Percentiles rank a stretch among this genome's conserved stretches.
These are phyloP conservation scores for Lycocorax pyrrhopterus DNA, from an alignment of 2,113 vertebrate species.

Conservation along the genomic window DNA sequence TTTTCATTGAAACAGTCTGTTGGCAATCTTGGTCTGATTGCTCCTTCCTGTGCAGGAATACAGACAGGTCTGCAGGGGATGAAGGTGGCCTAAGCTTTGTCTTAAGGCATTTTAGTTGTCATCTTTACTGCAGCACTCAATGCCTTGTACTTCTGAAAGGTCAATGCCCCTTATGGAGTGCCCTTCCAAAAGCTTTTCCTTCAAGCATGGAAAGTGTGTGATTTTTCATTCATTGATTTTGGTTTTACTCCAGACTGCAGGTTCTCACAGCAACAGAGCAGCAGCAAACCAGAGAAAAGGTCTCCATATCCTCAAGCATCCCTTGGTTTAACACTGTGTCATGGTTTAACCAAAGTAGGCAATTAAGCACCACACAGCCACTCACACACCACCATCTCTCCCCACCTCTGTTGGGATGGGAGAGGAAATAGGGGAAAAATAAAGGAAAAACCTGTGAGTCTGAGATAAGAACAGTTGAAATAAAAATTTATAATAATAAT, in stretches of 20 bases:
- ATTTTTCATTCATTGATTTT: not conserved
- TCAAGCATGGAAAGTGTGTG: not conserved
- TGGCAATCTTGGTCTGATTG: not conserved
- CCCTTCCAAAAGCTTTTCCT: not conserved
- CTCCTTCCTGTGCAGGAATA: not conserved
- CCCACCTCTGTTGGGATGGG: no score
- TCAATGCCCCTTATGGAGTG: not conserved
- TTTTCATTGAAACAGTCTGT: not conserved
- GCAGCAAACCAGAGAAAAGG: not conserved
- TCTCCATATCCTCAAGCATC: not conserved
- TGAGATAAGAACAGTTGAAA: not conserved
- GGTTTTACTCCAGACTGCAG: not conserved
- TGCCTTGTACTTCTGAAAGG: not conserved
- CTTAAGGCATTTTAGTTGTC: not conserved
- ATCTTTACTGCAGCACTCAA: not conserved
- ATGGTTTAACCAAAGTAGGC: not conserved
- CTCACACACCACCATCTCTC: not conserved
- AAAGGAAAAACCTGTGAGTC: not conserved
- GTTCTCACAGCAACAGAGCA: not conserved
- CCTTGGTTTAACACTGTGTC: not conserved
- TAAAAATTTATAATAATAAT: not conserved
- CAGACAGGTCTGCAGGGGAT: not conserved
- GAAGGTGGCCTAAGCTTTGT: not conserved
- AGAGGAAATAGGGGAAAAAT: not conserved
- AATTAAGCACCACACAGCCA: not conserved